Conservation (phyloP, 2,888 invertebrate species). For the Drosophila ezoana region DNA sequence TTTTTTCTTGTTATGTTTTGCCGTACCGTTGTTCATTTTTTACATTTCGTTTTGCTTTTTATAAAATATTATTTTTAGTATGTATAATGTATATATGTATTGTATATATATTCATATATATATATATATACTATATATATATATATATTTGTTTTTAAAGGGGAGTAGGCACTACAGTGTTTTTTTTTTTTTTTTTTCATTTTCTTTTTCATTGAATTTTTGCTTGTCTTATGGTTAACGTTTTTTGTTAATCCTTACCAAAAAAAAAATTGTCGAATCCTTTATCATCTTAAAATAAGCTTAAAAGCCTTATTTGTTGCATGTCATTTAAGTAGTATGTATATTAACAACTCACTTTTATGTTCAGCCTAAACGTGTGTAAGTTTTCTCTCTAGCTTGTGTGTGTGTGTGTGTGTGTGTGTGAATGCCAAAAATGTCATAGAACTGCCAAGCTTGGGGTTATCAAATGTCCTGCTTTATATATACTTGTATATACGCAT, state of each 20-base stretch:
- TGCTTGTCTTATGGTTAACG: conserved; percentile 51
- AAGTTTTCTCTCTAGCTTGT: conserved; percentile 2
- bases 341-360: conserved; percentile 60
- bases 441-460: conserved; percentile 46
- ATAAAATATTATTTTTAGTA: conserved; percentile 76
- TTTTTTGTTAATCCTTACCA: conserved; percentile 56
- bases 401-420: conserved; percentile 24
- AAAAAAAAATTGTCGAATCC: conserved; percentile 53
- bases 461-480: conserved; percentile 45
- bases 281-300: conserved; percentile 60
- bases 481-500: conserved; percentile 23
- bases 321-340: conserved; percentile 39
- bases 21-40: conserved; percentile 29
- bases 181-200: conserved; percentile 56
- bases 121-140: conserved; percentile 52
- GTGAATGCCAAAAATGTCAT: conserved; percentile 25
- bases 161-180: conserved; percentile 84
- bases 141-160: conserved; percentile 53
- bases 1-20: conserved; percentile 21
- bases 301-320: conserved; percentile 58
- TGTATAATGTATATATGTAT: conserved; percentile 75
- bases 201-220: conserved; percentile 39
- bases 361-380: conserved; percentile 48
- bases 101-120: conserved; percentile 51
- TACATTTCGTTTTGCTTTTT: conserved; percentile 58